Base-by-base conservation (phyloP, 2,113 vertebrate genomes). In the Notothenia rossii region DNA sequence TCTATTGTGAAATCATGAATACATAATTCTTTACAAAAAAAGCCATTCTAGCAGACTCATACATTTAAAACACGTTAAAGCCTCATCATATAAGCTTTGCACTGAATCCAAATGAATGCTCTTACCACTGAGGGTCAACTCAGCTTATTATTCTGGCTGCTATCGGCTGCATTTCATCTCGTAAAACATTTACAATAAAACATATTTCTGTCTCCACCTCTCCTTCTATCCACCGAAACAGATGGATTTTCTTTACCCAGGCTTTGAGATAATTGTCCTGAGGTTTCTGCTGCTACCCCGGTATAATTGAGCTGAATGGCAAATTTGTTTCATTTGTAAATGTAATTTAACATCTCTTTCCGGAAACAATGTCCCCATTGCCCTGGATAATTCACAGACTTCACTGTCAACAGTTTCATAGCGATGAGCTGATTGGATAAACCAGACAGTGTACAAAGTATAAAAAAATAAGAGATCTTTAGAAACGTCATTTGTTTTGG, bases 271-370 rank as follows among this genome's bases (percentile, higher is more conserved):
- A 46, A 54, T 12, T 6, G 17, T 54, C 36, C 12, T 43, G 36
- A 33, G 10, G 55, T 63, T 9, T 70, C 36, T 63, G 51, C 59
- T 72, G 18, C 43, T 51, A 50, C 1, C 2, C 17, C 14, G 29
- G 7, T 25, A 45, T 46, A 64, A 64, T 7, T 17, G 18, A 20
- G 46, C 14, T 36, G 3, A 59, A 13, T 5, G 62, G n/a, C 13
- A n/a, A 17, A 63, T 55, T 20, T 14, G 50, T 62, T 40, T 10
- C 1, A 48, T 61, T 46, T 60, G 10, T 67, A 7, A 43, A 67
- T 77, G 11, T 29, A 29, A 70, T 75, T 75, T 50, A 15, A 43
- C 13, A 12, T 67, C 11, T 55, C 8, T 45, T 51, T 51, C 45
- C 15, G 1, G 70, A 17, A 46, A 73, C n/a, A 53, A 13, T 18